Percentiles rank a stretch among this genome's conserved stretches.
These are phyloP conservation scores for Temnothorax longispinosus DNA, from an alignment of 1,140 invertebrate genomes.

Conservation along the genomic window DNA sequence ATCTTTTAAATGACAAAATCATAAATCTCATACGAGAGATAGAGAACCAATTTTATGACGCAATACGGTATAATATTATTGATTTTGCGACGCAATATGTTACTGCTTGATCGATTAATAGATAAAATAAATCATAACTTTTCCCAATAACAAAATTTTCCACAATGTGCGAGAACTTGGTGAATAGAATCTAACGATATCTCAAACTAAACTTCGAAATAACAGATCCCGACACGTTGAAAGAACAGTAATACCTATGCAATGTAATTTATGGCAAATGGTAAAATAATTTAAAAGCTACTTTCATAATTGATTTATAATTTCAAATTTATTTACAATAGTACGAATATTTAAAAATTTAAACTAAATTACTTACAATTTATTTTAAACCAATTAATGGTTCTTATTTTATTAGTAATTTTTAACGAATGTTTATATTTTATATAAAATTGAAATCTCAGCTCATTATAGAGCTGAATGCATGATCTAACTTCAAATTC, in stretches of 20 bases:
- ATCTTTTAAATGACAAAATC: not conserved
- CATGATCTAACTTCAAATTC: not conserved
- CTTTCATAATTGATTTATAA: not conserved
- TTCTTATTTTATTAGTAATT: not conserved
- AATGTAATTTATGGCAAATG: not conserved
- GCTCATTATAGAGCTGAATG: not conserved
- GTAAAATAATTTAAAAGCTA: not conserved
- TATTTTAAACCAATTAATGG: not conserved
- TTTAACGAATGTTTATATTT: not conserved
- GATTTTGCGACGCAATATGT: not conserved
- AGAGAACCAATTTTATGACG: not conserved
- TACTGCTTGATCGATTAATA: conserved; percentile 18
- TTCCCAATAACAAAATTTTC: conserved; percentile 3
- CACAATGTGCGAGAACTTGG: not conserved
- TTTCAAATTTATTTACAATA: not conserved
- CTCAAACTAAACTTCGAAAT: not conserved
- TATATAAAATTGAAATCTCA: not conserved
- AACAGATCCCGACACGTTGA: not conserved
- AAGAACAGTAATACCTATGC: not conserved
- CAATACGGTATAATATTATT: not conserved
- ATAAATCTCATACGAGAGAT: not conserved
- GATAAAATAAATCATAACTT: conserved; percentile 10
- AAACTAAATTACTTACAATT: conserved; percentile 10
- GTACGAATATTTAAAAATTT: not conserved
- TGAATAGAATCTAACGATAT: not conserved